A percentile compares a stretch with the other conserved stretches of the same genome.
These are phyloP conservation scores for Dione vanillae DNA, from an alignment of 2,888 invertebrate species.

Conservation along the genomic window DNA sequence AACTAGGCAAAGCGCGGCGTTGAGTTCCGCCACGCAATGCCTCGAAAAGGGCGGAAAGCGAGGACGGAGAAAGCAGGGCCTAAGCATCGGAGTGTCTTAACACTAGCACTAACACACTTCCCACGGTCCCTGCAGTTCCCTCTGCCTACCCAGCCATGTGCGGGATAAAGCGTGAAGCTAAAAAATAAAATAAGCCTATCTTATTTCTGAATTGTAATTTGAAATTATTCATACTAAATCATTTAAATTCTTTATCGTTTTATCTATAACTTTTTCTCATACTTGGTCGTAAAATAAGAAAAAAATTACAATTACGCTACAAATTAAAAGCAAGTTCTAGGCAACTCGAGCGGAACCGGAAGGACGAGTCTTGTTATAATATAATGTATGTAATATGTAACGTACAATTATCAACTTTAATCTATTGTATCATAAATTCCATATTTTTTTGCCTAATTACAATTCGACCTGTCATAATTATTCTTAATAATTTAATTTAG, in stretches of 20 bases:
- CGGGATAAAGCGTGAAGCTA: too few relatives aligned
- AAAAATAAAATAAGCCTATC: too few relatives aligned
- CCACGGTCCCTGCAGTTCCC: too few relatives aligned
- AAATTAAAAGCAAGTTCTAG: conserved; percentile 3
- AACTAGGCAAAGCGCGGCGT: too few relatives aligned
- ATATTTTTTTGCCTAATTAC: neutral
- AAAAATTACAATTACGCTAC: neutral
- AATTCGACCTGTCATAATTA: neutral
- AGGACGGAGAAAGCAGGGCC: too few relatives aligned
- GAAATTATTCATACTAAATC: neutral
- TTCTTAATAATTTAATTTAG: neutral
- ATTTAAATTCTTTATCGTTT: neutral
- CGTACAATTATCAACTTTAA: neutral
- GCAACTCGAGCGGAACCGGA: conserved; percentile 2
- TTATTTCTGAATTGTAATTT: neutral
- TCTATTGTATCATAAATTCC: conserved; percentile 7
- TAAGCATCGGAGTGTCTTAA: too few relatives aligned
- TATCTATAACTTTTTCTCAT: neutral
- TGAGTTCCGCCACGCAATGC: too few relatives aligned
- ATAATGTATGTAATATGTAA: neutral
- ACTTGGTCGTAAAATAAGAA: neutral
- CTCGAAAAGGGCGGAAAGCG: too few relatives aligned
- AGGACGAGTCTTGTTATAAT: conserved; percentile 6
- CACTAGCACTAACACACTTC: too few relatives aligned
- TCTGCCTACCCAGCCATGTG: too few relatives aligned